Evolutionary conservation across 2,113 vertebrate species (phyloP).

Genomic region (Taxidea taxus): DNA sequence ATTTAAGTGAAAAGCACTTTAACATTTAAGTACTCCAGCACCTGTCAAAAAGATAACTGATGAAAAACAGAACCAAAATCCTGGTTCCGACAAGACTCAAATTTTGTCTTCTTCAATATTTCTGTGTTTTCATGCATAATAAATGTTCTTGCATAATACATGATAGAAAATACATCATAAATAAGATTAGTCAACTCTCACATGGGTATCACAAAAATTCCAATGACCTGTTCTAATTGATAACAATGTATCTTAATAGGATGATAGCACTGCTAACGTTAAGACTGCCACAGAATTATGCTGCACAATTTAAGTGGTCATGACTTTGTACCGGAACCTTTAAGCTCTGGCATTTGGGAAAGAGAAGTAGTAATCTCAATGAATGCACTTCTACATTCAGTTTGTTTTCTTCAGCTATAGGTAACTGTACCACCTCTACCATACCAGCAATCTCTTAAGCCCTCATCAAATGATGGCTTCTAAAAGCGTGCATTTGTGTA

Average conservation of each 20-base stretch:
- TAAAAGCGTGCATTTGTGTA: not conserved
- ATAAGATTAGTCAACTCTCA: not conserved
- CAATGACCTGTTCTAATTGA: constrained; percentile 58
- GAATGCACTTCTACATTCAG: not conserved
- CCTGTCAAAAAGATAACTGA: not conserved
- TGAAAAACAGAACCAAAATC: constrained; percentile 52
- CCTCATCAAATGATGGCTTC: not conserved
- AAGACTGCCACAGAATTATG: not conserved
- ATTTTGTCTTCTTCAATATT: constrained; percentile 37
- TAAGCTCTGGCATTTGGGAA: not conserved
- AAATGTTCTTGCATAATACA: not conserved
- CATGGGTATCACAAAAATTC: constrained; percentile 21
- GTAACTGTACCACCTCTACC: not conserved
- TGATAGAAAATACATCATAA: constrained; percentile 32
- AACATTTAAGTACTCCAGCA: constrained; percentile 31
- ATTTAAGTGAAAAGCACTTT: not conserved
- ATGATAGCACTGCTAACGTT: constrained; percentile 21
- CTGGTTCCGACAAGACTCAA: constrained; percentile 18
- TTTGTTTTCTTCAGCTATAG: not conserved
- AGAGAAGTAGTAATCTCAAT: not conserved
- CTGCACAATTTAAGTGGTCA: not conserved
- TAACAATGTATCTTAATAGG: constrained; percentile 37
- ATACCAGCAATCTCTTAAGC: not conserved
- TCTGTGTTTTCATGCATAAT: not conserved
- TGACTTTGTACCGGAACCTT: not conserved